Evolutionary conservation across 2,888 invertebrate genomes (phyloP), one percentile per base, ranked within the genome.

Genomic region (Polydrusus tereticollis): DNA sequence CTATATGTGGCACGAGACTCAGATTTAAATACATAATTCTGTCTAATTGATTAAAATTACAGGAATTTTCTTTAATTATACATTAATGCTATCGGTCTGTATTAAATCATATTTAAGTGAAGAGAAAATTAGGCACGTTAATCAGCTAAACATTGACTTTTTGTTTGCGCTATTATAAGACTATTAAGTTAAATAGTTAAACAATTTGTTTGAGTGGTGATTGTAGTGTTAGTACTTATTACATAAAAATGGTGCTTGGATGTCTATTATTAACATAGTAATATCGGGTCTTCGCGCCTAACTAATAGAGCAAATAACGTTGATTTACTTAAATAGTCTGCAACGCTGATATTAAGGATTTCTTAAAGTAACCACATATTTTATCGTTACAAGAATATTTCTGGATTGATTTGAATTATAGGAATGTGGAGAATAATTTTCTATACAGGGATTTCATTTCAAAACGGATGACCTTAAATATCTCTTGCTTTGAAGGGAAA

Each of bases 31-130:
- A 67, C 74, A 75, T 77, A 78, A 77, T 78, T 76, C 68, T 63
- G 69, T 68, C 73, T 84, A 84, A 85, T 85, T 84, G 83, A 82
- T 82, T 81, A 81, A 84, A 85, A 84, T 85, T 85, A 84, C 82
- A 80, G 82, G 82, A 83, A 85, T 84, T 84, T 84, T 80, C 81
- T 83, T 83, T 85, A 84, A 85, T 85, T 84, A 83, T 82, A 82
- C 76, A 82, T 81, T 82, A 81, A 83, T 79, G 80, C 79, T 81
- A 82, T 83, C 82, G 81, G 80, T 80, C 79, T 77, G 78, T 78
- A 82, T 82, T 82, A 83, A 80, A 82, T 82, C 82, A 81, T 80
- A 82, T 78, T 82, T 77, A 78, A 79, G 78, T 77, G 79, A 78
- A 73, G 78, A 77, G 80, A 81, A 82, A 83, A 83, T 83, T 82